phyloP scores from a whole-genome alignment of 2,888 invertebrate species.

The Hypercompe scribonia region DNA sequence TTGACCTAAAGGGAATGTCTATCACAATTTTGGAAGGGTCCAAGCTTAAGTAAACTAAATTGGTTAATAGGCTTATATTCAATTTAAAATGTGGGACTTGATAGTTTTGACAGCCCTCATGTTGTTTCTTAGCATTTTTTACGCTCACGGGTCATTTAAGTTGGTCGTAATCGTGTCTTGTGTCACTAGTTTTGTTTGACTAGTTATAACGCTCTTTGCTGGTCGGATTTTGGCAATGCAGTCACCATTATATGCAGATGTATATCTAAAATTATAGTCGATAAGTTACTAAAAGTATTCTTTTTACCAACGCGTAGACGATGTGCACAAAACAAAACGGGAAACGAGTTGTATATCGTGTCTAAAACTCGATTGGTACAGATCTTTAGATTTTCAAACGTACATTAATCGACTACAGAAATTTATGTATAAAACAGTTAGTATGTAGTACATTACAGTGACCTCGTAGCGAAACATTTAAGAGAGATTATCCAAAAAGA shows the following conservation, averaged over 20 bases:
- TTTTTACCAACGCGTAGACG: neutral
- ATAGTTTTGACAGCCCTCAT: constrained; percentile 28
- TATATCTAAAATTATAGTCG: too few relatives aligned
- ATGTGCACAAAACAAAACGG: neutral
- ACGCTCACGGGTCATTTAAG: constrained; percentile 4
- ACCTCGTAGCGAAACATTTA: too few relatives aligned
- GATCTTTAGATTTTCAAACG: too few relatives aligned
- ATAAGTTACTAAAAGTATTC: too few relatives aligned
- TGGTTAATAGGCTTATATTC: constrained; percentile 65
- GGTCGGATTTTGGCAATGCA: neutral
- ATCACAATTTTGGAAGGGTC: constrained; percentile 60
- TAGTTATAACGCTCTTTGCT: neutral
- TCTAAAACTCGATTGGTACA: too few relatives aligned
- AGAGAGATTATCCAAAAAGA: too few relatives aligned
- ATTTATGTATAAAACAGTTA: too few relatives aligned
- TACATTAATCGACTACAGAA: too few relatives aligned
- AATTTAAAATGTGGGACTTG: constrained; percentile 35
- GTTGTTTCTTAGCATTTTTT: neutral
- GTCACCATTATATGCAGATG: neutral
- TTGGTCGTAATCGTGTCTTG: neutral
- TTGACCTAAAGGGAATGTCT: constrained; percentile 61
- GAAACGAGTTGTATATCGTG: too few relatives aligned
- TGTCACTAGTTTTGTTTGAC: neutral
- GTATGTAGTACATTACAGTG: too few relatives aligned
- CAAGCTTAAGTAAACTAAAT: constrained; percentile 65